These are phyloP conservation scores for Leucoraja ocellata DNA, from an alignment of 2,797 vertebrate genomes.

Conservation along the genomic window DNA sequence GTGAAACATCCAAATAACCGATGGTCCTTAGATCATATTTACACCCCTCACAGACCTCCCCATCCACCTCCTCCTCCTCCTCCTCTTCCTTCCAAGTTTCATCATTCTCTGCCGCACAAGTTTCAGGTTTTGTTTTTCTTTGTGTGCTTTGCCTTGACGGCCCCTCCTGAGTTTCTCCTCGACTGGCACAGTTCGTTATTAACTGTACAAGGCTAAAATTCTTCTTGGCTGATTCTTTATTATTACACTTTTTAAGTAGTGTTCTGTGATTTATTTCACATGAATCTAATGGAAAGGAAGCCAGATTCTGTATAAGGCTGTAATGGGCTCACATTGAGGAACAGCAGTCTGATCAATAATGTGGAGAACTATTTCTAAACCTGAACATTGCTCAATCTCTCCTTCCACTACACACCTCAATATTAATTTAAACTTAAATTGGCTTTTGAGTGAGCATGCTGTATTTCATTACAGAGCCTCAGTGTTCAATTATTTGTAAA, in stretches of 20 bases:
- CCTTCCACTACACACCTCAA: neutral
- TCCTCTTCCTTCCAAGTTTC: constrained; percentile 60
- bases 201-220: constrained; percentile 26
- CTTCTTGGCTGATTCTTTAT: neutral
- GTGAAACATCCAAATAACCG: constrained; percentile 62
- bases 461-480: neutral
- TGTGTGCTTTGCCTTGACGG: constrained; percentile 36
- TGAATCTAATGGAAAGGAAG: neutral
- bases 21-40: constrained; percentile 69
- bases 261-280: neutral
- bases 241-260: neutral
- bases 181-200: neutral
- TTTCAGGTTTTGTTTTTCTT: constrained; percentile 62
- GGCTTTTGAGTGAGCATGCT: neutral
- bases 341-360: neutral
- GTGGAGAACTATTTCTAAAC: neutral
- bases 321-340: neutral
- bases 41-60: constrained; percentile 68
- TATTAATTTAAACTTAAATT: constrained; percentile 1
- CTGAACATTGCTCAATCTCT: neutral
- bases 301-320: neutral
- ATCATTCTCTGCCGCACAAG: constrained; percentile 64
- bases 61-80: constrained; percentile 57
- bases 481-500: neutral
- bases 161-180: constrained; percentile 45